Evolutionary conservation across 2,113 vertebrate species (phyloP).

Genomic region (Coracopsis vasa): DNA sequence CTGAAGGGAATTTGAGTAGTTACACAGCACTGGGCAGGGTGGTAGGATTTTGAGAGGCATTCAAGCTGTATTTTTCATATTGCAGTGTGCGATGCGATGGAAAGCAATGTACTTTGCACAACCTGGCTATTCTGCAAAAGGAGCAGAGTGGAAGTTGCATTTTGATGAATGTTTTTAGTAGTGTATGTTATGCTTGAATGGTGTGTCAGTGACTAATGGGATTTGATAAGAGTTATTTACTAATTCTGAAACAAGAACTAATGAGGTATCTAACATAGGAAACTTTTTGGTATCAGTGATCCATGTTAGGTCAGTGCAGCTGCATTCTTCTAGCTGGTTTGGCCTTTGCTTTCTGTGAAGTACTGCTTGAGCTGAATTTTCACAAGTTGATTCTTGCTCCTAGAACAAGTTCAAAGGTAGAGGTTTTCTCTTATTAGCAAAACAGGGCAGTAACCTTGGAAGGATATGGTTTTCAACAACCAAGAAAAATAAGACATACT

Average conservation of each 20-base stretch:
- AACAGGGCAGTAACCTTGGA: not conserved
- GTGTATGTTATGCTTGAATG: not conserved
- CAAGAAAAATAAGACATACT: not conserved
- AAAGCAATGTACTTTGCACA: not conserved
- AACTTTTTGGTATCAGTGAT: not conserved
- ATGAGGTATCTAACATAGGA: not conserved
- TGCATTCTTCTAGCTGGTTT: not conserved
- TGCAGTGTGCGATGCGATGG: not conserved
- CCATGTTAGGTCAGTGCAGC: not conserved
- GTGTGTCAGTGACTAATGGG: not conserved
- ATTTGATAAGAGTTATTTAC: not conserved
- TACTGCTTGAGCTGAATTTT: not conserved
- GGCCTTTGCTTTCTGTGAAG: not conserved
- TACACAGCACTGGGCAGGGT: not conserved
- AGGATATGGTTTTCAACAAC: not conserved
- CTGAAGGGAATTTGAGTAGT: not conserved
- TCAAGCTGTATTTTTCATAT: not conserved
- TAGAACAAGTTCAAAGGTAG: conserved; percentile 33
- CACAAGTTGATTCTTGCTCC: conserved; percentile 48
- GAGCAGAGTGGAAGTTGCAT: not conserved
- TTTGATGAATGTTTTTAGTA: not conserved
- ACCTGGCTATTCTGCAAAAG: not conserved
- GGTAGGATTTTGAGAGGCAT: not conserved
- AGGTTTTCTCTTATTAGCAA: conserved; percentile 16
- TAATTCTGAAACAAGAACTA: not conserved